Evolutionary conservation across 1,140 invertebrate genomes (phyloP).

Genomic region (Bombyx mandarina): DNA sequence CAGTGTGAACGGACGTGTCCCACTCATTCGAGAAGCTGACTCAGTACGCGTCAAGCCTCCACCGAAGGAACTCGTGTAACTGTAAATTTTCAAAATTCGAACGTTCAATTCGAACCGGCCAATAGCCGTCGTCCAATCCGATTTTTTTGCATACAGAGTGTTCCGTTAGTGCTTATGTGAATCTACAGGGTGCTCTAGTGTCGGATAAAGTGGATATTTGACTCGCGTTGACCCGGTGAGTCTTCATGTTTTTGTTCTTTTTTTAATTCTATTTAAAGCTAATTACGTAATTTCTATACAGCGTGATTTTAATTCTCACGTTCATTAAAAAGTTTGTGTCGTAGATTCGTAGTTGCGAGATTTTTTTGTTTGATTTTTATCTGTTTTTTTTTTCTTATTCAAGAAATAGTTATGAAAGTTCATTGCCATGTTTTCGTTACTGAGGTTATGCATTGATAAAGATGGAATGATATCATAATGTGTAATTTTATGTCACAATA

Average conservation of each 20-base stretch:
- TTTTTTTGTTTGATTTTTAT: constrained; percentile 1
- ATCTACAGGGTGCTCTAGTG: constrained; percentile 33
- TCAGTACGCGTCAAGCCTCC: constrained; percentile 50
- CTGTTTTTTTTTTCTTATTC: too few species aligned
- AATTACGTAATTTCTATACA: constrained; percentile 17
- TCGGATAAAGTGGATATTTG: constrained; percentile 43
- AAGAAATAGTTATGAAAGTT: too few species aligned
- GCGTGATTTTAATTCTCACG: constrained; percentile 16
- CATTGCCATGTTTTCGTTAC: too few species aligned
- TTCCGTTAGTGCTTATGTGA: constrained; percentile 59
- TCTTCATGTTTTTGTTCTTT: constrained; percentile 17
- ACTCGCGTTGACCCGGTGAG: constrained; percentile 47
- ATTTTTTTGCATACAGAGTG: constrained; percentile 37
- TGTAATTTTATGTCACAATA: too few species aligned
- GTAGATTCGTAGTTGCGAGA: constrained; percentile 4
- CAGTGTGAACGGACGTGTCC: constrained; percentile 46
- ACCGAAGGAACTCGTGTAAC: constrained; percentile 30
- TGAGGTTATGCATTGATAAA: too few species aligned
- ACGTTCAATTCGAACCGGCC: constrained; percentile 36
- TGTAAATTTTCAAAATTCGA: constrained; percentile 45
- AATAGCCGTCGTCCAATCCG: constrained; percentile 43
- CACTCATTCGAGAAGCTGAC: constrained; percentile 50
- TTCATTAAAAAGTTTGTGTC: constrained; percentile 6
- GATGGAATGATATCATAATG: too few species aligned
- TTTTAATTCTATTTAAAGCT: constrained; percentile 16